Evolutionary conservation across 2,113 vertebrate species (phyloP).

Genomic region (Nansenia antarctica): DNA sequence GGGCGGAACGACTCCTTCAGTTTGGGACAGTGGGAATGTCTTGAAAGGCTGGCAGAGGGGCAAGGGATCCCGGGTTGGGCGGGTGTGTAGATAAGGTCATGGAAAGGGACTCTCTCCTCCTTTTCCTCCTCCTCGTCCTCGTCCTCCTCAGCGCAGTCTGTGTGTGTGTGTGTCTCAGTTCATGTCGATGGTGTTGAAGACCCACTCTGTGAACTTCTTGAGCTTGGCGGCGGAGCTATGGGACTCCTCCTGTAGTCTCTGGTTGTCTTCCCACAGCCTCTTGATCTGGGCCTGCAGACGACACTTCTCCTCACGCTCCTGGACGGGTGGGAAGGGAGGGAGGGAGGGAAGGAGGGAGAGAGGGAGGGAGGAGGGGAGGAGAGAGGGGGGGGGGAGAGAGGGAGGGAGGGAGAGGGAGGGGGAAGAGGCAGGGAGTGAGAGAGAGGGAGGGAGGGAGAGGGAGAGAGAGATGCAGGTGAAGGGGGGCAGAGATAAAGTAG

Average conservation of each 20-base stretch:
- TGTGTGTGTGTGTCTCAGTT: constrained; percentile 76
- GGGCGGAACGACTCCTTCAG: background rate
- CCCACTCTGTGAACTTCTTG: constrained; percentile 99
- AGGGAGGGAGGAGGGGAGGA: background rate
- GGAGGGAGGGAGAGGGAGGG: background rate
- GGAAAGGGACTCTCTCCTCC: background rate
- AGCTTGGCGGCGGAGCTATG: constrained; percentile 95
- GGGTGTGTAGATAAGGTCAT: background rate
- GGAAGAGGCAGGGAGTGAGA: background rate
- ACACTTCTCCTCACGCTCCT: constrained; percentile 96
- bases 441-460: background rate
- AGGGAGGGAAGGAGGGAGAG: background rate
- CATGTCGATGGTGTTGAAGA: constrained; percentile 99
- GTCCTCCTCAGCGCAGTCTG: constrained; percentile 17
- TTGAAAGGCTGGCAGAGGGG: constrained; percentile 18
- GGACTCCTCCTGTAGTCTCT: constrained; percentile 95
- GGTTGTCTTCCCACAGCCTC: constrained; percentile 94
- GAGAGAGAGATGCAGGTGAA: background rate
- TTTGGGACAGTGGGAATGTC: too few relatives aligned
- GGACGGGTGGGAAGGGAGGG: constrained; percentile 6
- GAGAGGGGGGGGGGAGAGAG: background rate
- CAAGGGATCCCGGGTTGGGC: background rate
- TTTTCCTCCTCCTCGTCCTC: background rate
- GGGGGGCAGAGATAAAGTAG: background rate
- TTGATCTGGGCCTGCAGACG: constrained; percentile 94